Base-by-base conservation (phyloP, 1,140 invertebrate species). In the Penaeus vannamei region DNA sequence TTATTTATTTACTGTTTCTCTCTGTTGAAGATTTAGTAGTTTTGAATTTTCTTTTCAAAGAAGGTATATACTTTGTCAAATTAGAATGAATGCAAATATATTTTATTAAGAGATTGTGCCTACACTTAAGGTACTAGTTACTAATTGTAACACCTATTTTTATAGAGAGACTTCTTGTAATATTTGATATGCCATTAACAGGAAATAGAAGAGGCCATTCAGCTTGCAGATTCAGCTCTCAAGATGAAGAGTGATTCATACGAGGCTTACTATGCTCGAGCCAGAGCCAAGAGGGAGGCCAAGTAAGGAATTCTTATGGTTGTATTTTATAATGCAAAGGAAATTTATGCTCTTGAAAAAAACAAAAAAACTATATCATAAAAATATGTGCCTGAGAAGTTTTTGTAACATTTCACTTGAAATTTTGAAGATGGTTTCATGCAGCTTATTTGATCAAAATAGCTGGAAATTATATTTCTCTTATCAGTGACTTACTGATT, bases 231-330 rank as follows among this genome's bases (percentile, higher is more conserved):
- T 66, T 95, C 97, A 93, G 98, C 97, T 0, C 94, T 98, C 42
- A 95, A 95, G 77, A 94, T 97, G 87, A 96, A 97, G 91, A 95
- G 96, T 10, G 95, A 96, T 92, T 98, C 97, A 1, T 98, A 97
- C 93, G 98, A 99, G 94, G 98, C 97, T 2, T 98, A 96, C 92
- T 98, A 98, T 93, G 97, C 97, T 2, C 94, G 97, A 92, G 96
- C 97, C 0, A 96, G 98, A 92, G 97, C 97, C 14, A 95, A 95
- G 82, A 94, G 97, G 88, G 97, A 98, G 90, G 92, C 95, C 84
- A 94, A 93, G 94, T 95, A 92, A 92, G 92, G 91, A 36, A 36
- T 79, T 84, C 23, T 61, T 60, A 89, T 36, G 32, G 42, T 46
- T n/a, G n/a, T 22, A 60, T 61, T 66, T 59, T 69, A 4, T 42